Base-by-base conservation (phyloP, 2,797 vertebrate genomes). In the Danio albolineatus region DNA sequence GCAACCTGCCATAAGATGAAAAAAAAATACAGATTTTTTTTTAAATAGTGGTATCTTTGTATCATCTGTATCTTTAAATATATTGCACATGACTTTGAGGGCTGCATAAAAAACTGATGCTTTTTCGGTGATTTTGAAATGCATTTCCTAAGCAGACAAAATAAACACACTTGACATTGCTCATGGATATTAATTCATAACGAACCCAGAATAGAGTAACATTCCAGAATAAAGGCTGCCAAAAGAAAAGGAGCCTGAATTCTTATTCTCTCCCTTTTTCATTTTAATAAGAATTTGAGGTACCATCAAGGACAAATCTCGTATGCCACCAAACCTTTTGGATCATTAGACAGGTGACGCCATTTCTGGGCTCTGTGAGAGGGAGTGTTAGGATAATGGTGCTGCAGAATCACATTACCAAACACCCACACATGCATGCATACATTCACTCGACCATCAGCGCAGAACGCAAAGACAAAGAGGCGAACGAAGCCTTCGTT, bases 401-500 rank as follows among this genome's bases (percentile, higher is more conserved):
- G 16, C 39, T 38, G 59, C 59, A 54, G 69, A 82, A 65, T 72
- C 61, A 59, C 74, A 77, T 65, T 71, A 70, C 39, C 75, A 66
- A 57, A 78, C 72, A 71, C 65, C 73, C 64, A 82, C 60, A 73
- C 60, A 73, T 28, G 54, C 74, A 78, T 60, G 48, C 73, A 83
- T 64, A 59, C 69, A 78, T 53, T 49, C 69, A 79, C 78, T 64
- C 60, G 16, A 56, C 71, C 51, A 66, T 76, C 59, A 53, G 59
- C 53, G 16, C 41, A 41, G 49, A 72, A 64, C 38, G 41, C 69
- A 65, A 66, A 76, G 65, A 83, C 65, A 83, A 83, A 80, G 73
- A 73, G 43, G 19, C 78, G 28, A 77, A 76, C 49, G 41, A 51
- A 56, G 78, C 21, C 56, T 48, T 75, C 36, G 10, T 61, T 49